These are phyloP conservation scores for Laupala kohalensis DNA, from an alignment of 1,140 invertebrate species.

Conservation along the genomic window DNA sequence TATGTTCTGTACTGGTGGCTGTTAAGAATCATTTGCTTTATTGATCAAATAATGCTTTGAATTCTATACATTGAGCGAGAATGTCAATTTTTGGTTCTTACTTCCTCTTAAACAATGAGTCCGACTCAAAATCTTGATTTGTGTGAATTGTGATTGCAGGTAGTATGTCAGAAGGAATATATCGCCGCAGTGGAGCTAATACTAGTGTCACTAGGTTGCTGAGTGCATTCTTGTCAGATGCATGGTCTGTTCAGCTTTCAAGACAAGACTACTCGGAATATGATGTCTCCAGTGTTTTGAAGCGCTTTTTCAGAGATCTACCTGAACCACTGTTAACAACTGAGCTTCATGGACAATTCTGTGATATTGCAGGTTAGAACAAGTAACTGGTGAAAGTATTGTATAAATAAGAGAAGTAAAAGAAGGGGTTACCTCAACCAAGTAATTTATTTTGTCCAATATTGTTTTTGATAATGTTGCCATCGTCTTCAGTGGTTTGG, in stretches of 20 bases:
- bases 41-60: no score
- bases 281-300: slow-evolving; percentile 72
- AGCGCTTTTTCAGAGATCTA: slow-evolving; percentile 67
- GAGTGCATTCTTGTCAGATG: slow-evolving; percentile 58
- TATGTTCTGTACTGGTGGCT: no score
- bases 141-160: slow-evolving; percentile 43
- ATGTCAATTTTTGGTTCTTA: no score
- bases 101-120: no score
- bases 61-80: no score
- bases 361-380: slow-evolving; percentile 30
- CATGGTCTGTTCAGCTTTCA: slow-evolving; percentile 67
- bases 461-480: no score
- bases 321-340: slow-evolving; percentile 55
- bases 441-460: no score
- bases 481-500: no score
- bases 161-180: slow-evolving; percentile 72
- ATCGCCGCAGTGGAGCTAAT: slow-evolving; percentile 62
- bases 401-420: no score
- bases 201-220: slow-evolving; percentile 63
- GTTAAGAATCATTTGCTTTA: no score
- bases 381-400: not conserved
- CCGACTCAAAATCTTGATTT: no score
- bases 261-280: slow-evolving; percentile 61
- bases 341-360: slow-evolving; percentile 37
- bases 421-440: no score